Evolutionary conservation across 2,888 invertebrate genomes (phyloP).

Genomic region (Drosophila affinis): DNA sequence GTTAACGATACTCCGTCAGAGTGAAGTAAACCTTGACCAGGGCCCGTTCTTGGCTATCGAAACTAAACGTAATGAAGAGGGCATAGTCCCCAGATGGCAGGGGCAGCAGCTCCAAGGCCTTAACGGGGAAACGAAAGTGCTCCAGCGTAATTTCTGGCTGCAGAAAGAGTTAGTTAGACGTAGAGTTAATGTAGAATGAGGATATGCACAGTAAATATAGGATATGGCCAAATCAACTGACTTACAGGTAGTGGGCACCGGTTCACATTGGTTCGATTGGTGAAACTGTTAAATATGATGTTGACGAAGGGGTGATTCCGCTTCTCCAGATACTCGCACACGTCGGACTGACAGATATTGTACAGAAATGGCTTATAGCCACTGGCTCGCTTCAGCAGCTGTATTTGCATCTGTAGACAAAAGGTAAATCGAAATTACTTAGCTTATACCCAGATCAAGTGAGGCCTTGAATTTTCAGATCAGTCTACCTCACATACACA

Average conservation of each 20-base stretch:
- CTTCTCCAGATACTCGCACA: conserved; percentile 71
- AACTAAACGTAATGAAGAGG: conserved; percentile 59
- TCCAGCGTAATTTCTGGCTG: conserved; percentile 55
- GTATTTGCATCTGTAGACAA: conserved; percentile 62
- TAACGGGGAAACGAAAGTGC: conserved; percentile 65
- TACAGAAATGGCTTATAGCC: conserved; percentile 74
- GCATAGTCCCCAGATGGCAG: conserved; percentile 70
- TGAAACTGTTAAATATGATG: conserved; percentile 62
- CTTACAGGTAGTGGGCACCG: conserved; percentile 65
- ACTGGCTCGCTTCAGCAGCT: conserved; percentile 70
- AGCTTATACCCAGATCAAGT: conserved; percentile 3
- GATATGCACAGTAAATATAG: background rate
- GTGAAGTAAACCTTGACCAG: conserved; percentile 60
- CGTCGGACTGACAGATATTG: conserved; percentile 57
- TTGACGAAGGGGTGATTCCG: conserved; percentile 74
- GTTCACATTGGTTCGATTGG: conserved; percentile 53
- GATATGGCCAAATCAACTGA: rapidly evolving
- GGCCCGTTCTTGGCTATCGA: conserved; percentile 40
- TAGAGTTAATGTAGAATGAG: background rate
- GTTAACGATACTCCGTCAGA: conserved; percentile 56
- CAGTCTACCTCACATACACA: background rate
- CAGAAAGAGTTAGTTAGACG: background rate
- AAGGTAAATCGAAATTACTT: background rate
- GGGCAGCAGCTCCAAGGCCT: conserved; percentile 56
- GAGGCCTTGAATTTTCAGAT: conserved; percentile 25